Evolutionary conservation across 2,888 invertebrate genomes (phyloP), one percentile per base, ranked within the genome.

Genomic region (Ormyrus rosae): DNA sequence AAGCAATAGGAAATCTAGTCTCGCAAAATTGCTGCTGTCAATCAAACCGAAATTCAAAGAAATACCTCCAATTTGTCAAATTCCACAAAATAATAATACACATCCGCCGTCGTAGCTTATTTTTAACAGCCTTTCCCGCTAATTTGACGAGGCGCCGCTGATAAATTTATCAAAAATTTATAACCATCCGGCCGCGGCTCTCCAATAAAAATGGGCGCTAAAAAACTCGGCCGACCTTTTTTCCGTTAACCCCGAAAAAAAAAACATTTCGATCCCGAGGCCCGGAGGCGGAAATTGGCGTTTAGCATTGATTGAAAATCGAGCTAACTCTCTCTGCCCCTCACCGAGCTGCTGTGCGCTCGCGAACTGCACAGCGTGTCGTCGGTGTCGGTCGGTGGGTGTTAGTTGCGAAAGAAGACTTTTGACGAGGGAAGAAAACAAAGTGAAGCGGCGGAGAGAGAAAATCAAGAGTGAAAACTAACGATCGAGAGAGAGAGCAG

Each of bases 401-500:
- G 67, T 58, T 67, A 34, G n/a, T 51, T 53, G 61, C 61, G 34
- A 68, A 75, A 11, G 53, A 68, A 61, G 58, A 50, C 55, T 73
- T 56, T 9, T 73, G 48, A 53, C 13, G 56, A 48, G 56, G 58
- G 34, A 34, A 65, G 64, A 61, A 78, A 69, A 70, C 50, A 63
- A 34, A 70, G 76, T 19, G 34, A 19, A 64, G 63, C 48, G 11
- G 68, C 7, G 50, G 34, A 55, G 64, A 55, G 64, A 76, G 63
- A 81, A 77, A 82, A 77, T 82, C 69, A 77, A 80, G 82, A 79
- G 73, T 64, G 68, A 76, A 82, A 77, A 82, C 64, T 80, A 77
- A 74, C 69, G 79, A 81, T 79, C 76, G 56, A 77, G 19, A 56
- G 13, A 45, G 50, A 55, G 64, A 46, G 55, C 13, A 19, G 19